A percentile compares a stretch with the other conserved stretches of the same genome.
Evolutionary conservation across 2,888 invertebrate genomes (phyloP).

Genomic region (Bembecia ichneumoniformis): DNA sequence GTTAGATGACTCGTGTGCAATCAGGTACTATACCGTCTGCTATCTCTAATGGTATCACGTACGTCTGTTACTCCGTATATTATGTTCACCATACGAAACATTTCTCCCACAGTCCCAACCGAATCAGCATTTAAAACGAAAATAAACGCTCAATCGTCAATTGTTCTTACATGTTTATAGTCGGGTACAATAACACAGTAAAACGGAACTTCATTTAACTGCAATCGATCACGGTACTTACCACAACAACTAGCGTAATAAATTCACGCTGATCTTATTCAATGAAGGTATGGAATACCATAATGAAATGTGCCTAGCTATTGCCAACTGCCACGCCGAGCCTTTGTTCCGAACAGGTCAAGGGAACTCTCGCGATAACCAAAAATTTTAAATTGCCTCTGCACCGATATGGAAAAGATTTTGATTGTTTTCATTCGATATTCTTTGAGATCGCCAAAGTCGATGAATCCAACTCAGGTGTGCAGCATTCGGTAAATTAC

Average conservation of each 20-base stretch:
- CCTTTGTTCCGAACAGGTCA: constrained; percentile 12
- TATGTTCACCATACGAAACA: not conserved
- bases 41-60: constrained; percentile 1
- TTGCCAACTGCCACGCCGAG: constrained; percentile 5
- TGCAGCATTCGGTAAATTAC: too few species aligned
- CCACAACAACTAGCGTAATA: constrained; percentile 11
- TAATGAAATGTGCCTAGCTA: not conserved
- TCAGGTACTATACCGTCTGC: constrained; percentile 15
- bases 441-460: too few species aligned
- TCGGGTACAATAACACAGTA: constrained; percentile 17
- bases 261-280: not conserved
- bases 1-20: constrained; percentile 41
- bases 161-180: constrained; percentile 25
- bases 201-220: constrained; percentile 15
- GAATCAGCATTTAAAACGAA: not conserved
- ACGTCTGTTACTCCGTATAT: not conserved
- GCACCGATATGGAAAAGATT: constrained; percentile 18
- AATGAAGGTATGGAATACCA: constrained; percentile 6
- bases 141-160: constrained; percentile 11
- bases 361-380: constrained; percentile 17
- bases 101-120: not conserved
- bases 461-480: too few species aligned
- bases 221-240: constrained; percentile 12
- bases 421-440: constrained; percentile 27
- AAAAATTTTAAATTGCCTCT: constrained; percentile 15